These are phyloP conservation scores for Bombus breviceps DNA, from an alignment of 1,140 invertebrate genomes.

Conservation along the genomic window DNA sequence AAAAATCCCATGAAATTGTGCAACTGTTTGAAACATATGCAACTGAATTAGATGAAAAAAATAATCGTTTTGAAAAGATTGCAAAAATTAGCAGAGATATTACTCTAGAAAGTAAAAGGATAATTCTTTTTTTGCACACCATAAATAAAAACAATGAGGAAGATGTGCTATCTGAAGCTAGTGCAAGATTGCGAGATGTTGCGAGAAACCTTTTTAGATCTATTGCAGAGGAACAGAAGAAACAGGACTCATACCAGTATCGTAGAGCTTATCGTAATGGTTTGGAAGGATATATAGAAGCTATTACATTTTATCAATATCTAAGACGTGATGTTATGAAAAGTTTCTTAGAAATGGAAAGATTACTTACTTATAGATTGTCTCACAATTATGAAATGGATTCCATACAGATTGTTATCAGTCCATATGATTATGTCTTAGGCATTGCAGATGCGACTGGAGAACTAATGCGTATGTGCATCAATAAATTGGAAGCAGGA, in stretches of 20 bases:
- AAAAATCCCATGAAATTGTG: slow-evolving; percentile 77
- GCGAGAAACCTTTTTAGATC: slow-evolving; percentile 85
- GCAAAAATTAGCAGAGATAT: slow-evolving; percentile 93
- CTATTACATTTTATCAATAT: slow-evolving; percentile 89
- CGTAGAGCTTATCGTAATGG: slow-evolving; percentile 89
- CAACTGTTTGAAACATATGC: slow-evolving; percentile 88
- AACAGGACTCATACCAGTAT: no score
- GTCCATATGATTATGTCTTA: slow-evolving; percentile 89
- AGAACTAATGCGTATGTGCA: slow-evolving; percentile 94
- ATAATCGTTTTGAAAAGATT: slow-evolving; percentile 93
- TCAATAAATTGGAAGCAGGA: slow-evolving; percentile 91
- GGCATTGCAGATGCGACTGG: slow-evolving; percentile 94
- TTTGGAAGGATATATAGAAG: slow-evolving; percentile 95
- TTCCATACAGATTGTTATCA: slow-evolving; percentile 76
- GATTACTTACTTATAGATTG: slow-evolving; percentile 77
- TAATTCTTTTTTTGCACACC: slow-evolving; percentile 94
- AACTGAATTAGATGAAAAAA: slow-evolving; percentile 88
- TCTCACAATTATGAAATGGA: background rate
- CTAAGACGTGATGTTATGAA: slow-evolving; percentile 80
- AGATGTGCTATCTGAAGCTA: slow-evolving; percentile 86
- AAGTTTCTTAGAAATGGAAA: slow-evolving; percentile 81
- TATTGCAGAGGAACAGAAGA: no score
- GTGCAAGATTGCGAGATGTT: slow-evolving; percentile 85
- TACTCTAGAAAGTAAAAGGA: slow-evolving; percentile 95
- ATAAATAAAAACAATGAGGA: slow-evolving; percentile 85